Conservation (phyloP, 37 sponge, comb jelly and placozoan species). For the Haliclona indistincta region DNA sequence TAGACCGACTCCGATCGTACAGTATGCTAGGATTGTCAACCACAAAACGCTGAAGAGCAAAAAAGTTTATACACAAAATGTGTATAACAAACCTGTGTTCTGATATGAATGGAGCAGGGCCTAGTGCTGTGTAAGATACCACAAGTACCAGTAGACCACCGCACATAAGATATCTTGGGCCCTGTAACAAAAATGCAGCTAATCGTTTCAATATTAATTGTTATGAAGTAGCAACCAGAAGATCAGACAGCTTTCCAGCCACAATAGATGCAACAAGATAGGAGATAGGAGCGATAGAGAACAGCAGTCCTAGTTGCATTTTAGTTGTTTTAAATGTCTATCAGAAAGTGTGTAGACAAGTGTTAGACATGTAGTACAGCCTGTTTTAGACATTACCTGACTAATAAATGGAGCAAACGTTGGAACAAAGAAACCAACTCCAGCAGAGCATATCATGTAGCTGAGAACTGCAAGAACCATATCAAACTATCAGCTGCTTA, state of each 20-base stretch:
- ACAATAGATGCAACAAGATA: slow-evolving; percentile 46
- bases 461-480: no score
- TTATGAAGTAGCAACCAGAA: slow-evolving; percentile 45
- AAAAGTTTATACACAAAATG: neutral
- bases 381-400: no score
- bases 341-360: neutral
- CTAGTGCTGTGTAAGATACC: slow-evolving; percentile 36
- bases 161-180: slow-evolving; percentile 46
- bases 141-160: slow-evolving; percentile 32
- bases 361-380: no score
- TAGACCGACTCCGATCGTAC: slow-evolving; percentile 28
- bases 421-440: slow-evolving; percentile 42
- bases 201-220: no score
- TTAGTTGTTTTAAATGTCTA: slow-evolving; percentile 41
- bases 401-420: slow-evolving; percentile 46
- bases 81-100: slow-evolving; percentile 7
- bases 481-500: no score
- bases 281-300: slow-evolving; percentile 12
- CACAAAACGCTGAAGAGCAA: slow-evolving; percentile 52
- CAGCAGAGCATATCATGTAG: slow-evolving; percentile 15
- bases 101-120: slow-evolving; percentile 50
- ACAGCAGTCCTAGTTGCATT: slow-evolving; percentile 33
- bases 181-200: neutral
- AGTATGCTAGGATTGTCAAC: slow-evolving; percentile 35
- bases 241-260: slow-evolving; percentile 38